Conservation (phyloP, 2,888 invertebrate species). For the Sarcophaga carnaria region DNA sequence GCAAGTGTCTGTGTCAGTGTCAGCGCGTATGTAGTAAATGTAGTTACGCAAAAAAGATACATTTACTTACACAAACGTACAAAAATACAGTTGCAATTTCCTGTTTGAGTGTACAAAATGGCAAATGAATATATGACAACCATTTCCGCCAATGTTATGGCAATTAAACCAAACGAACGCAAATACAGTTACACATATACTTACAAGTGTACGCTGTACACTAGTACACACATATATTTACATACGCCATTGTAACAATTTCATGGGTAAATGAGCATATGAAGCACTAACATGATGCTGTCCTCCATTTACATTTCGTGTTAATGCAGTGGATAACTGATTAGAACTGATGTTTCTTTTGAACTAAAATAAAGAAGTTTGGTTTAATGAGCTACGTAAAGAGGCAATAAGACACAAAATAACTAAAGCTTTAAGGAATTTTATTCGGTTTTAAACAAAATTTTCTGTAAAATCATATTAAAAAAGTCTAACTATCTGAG, state of each 20-base stretch:
- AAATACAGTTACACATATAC: background rate
- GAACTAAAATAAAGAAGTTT: too few relatives aligned
- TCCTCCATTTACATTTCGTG: background rate
- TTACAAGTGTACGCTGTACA: background rate
- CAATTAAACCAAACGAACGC: constrained; percentile 35
- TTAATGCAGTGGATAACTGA: background rate
- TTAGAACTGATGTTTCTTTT: background rate
- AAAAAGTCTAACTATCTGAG: too few relatives aligned
- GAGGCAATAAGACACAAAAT: too few relatives aligned
- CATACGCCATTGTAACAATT: too few relatives aligned
- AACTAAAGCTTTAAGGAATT: too few relatives aligned
- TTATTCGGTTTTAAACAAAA: too few relatives aligned
- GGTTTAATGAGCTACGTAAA: too few relatives aligned
- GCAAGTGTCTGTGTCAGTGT: background rate
- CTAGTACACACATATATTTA: background rate
- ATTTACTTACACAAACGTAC: background rate
- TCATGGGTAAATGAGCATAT: too few relatives aligned
- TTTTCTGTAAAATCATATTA: too few relatives aligned
- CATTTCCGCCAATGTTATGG: constrained; percentile 51
- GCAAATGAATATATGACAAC: constrained; percentile 49
- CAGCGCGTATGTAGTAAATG: background rate
- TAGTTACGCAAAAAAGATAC: background rate
- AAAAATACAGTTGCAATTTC: constrained; percentile 40
- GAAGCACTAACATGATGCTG: background rate
- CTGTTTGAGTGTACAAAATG: constrained; percentile 41